These are phyloP conservation scores for Opisthocomus hoazin DNA, from an alignment of 2,113 vertebrate species.

Conservation along the genomic window DNA sequence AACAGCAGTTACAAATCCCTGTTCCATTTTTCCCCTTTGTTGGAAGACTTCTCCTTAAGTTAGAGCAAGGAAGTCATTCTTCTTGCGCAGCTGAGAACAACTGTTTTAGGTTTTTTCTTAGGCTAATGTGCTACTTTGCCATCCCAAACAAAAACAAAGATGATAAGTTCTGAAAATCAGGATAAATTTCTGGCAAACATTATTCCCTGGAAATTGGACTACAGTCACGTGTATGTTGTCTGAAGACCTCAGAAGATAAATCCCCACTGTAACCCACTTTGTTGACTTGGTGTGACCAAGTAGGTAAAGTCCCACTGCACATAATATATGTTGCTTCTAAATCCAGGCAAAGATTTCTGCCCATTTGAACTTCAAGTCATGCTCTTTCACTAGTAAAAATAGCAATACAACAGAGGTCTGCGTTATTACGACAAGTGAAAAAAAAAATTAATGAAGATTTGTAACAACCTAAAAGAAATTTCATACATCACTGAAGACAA, in stretches of 20 bases:
- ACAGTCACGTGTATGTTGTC: neutral
- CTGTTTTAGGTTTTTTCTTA: neutral
- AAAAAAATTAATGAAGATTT: conserved; percentile 45
- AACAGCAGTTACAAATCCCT: neutral
- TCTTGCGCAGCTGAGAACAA: neutral
- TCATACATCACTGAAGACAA: conserved; percentile 63
- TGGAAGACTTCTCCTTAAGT: neutral
- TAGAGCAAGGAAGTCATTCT: neutral
- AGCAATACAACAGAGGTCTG: neutral
- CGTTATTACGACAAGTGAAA: neutral
- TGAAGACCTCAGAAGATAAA: neutral
- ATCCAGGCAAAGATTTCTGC: neutral
- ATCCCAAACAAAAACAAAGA: neutral
- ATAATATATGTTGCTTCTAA: neutral
- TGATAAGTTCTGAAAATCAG: neutral
- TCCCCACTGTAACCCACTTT: neutral
- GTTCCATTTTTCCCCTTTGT: neutral
- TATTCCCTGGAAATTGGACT: neutral
- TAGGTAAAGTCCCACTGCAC: neutral
- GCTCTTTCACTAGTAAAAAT: neutral
- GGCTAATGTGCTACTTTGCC: neutral
- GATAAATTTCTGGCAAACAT: neutral
- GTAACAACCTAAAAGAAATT: conserved; percentile 62
- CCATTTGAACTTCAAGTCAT: neutral
- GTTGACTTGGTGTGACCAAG: neutral